Conservation (phyloP, 2,113 vertebrate species). For the Mus pahari region DNA sequence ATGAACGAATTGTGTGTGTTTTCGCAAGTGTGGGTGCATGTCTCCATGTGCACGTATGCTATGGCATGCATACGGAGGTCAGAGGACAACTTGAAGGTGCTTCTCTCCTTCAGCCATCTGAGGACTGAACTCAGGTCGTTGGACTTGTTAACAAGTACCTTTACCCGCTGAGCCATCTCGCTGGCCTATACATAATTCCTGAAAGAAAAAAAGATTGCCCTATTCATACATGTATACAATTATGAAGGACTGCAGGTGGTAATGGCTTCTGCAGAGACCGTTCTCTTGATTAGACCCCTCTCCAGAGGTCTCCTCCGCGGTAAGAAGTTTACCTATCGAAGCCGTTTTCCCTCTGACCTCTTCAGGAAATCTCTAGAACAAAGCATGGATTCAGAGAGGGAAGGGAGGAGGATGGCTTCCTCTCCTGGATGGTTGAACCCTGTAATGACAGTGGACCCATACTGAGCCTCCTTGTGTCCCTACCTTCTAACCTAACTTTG, state of each 20-base stretch:
- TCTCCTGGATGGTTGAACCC: neutral
- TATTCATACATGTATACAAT: neutral
- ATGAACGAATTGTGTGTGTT: neutral
- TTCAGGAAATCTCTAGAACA: constrained; percentile 21
- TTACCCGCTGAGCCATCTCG: neutral
- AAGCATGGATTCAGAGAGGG: neutral
- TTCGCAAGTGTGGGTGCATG: neutral
- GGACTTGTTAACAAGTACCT: neutral
- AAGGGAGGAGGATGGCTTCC: neutral
- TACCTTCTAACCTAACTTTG: neutral
- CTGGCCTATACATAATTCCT: neutral
- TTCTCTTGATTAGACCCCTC: neutral
- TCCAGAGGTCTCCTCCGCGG: neutral
- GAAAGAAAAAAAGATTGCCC: neutral
- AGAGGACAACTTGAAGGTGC: neutral
- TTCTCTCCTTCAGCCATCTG: neutral
- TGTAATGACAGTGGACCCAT: neutral
- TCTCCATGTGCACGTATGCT: neutral
- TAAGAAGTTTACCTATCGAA: neutral
- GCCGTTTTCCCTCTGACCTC: neutral
- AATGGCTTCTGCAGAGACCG: neutral
- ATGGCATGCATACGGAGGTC: neutral
- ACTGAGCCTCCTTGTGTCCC: neutral
- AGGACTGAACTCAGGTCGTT: neutral
- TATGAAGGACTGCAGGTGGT: neutral